Percentiles rank a stretch among this genome's conserved stretches.
phyloP scores from a whole-genome alignment of 2,113 vertebrate genomes.

The Nipponia nippon region DNA sequence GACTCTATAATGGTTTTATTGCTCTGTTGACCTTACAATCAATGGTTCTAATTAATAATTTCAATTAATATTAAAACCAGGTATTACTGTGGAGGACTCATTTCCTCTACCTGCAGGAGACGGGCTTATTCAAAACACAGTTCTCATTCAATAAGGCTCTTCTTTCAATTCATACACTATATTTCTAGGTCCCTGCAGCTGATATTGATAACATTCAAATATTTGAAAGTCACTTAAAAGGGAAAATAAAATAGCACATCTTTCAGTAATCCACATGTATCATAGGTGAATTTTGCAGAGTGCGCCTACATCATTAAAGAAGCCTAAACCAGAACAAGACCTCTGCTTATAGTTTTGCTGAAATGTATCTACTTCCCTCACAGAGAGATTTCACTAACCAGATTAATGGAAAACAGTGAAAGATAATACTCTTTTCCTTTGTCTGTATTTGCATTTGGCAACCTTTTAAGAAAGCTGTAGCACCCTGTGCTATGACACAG shows the following conservation, averaged over 20 bases:
- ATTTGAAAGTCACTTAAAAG: background rate
- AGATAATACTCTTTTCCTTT: background rate
- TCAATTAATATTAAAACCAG: slow-evolving; percentile 39
- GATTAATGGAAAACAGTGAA: background rate
- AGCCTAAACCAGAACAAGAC: background rate
- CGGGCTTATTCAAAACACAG: background rate
- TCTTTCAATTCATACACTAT: background rate
- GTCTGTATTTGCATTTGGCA: background rate
- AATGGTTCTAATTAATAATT: slow-evolving; percentile 1
- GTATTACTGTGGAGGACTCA: background rate
- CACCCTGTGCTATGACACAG: background rate
- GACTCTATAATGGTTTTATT: background rate
- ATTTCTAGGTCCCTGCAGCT: background rate
- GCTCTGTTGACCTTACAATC: slow-evolving; percentile 17
- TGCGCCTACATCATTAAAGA: background rate
- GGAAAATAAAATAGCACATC: background rate
- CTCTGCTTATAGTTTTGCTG: background rate
- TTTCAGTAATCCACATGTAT: background rate
- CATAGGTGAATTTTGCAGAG: background rate
- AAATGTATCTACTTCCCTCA: background rate
- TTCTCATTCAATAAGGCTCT: background rate
- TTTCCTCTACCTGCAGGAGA: background rate
- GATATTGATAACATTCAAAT: background rate
- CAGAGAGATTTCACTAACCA: background rate
- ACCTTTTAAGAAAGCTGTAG: background rate